Conservation (phyloP, 1,140 invertebrate species). For the Drosophila prosaltans region DNA sequence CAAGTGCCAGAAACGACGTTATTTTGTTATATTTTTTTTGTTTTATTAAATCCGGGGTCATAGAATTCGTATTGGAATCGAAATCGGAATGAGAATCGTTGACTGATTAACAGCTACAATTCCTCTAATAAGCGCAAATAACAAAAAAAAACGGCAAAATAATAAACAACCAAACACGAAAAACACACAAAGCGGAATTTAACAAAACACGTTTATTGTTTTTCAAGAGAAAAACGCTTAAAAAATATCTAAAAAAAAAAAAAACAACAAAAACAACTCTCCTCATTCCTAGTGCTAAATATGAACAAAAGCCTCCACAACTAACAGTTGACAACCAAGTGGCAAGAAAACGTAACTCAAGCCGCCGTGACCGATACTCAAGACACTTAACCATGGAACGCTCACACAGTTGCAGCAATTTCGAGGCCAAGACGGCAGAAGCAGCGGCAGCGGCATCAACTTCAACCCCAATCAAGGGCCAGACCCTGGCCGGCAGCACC, state of each 20-base stretch:
- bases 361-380: conserved; percentile 58
- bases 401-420: conserved; percentile 70
- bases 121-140: conserved; percentile 41
- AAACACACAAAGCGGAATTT: conserved; percentile 55
- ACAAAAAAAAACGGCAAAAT: conserved; percentile 51
- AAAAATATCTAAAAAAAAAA: conserved; percentile 52
- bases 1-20: conserved; percentile 55
- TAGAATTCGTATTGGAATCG: conserved; percentile 25
- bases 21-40: conserved; percentile 23
- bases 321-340: background rate
- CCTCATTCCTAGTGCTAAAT: conserved; percentile 61
- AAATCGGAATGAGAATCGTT: conserved; percentile 47
- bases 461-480: background rate
- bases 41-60: conserved; percentile 64
- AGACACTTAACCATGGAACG: conserved; percentile 51
- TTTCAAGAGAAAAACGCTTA: conserved; percentile 36
- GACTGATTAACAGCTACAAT: conserved; percentile 72
- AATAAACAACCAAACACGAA: conserved; percentile 33
- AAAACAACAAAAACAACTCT: conserved; percentile 63
- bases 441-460: conserved; percentile 4
- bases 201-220: conserved; percentile 68
- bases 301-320: conserved; percentile 50
- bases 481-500: conserved; percentile 50
- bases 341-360: conserved; percentile 50
- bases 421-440: conserved; percentile 38